Evolutionary conservation across 1,140 invertebrate genomes (phyloP).

Genomic region (Lordiphosa collinella): DNA sequence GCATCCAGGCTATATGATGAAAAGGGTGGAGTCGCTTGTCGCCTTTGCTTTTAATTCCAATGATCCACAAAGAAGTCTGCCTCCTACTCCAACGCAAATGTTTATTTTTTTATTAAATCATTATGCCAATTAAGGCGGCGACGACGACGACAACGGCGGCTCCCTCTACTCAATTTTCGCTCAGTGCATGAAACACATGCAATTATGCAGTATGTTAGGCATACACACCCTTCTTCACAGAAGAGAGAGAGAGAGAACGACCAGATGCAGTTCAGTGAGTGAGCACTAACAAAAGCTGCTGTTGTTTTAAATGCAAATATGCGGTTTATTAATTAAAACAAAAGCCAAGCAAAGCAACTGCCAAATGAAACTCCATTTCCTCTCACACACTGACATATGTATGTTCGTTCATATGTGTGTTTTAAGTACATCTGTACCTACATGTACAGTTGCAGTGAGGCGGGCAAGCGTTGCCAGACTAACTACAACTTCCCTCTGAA

Average conservation of each 20-base stretch:
- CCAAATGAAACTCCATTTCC: conserved; percentile 60
- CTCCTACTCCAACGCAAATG: conserved; percentile 63
- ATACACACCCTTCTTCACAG: conserved; percentile 62
- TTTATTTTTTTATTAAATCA: conserved; percentile 77
- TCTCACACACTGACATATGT: conserved; percentile 17
- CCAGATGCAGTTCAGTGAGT: conserved; percentile 45
- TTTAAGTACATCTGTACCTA: conserved; percentile 55
- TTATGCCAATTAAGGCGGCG: conserved; percentile 71
- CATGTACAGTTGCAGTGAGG: conserved; percentile 50
- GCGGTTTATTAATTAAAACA: conserved; percentile 76
- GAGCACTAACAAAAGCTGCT: conserved; percentile 65
- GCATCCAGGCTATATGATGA: conserved; percentile 46
- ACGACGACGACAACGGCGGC: conserved; percentile 13
- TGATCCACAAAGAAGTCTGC: conserved; percentile 72
- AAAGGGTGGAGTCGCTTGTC: conserved; percentile 65
- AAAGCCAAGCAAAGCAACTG: conserved; percentile 39
- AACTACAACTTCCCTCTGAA: conserved; percentile 31
- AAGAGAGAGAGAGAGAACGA: conserved; percentile 21
- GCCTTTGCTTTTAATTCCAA: conserved; percentile 64
- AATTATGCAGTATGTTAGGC: conserved; percentile 62
- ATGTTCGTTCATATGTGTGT: conserved; percentile 1
- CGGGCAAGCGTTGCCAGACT: conserved; percentile 25
- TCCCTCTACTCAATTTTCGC: conserved; percentile 42
- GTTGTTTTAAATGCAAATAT: conserved; percentile 73
- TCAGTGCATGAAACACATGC: conserved; percentile 60